phyloP scores from a whole-genome alignment of 1,140 invertebrate species.

The Zaprionus tsacasi region DNA sequence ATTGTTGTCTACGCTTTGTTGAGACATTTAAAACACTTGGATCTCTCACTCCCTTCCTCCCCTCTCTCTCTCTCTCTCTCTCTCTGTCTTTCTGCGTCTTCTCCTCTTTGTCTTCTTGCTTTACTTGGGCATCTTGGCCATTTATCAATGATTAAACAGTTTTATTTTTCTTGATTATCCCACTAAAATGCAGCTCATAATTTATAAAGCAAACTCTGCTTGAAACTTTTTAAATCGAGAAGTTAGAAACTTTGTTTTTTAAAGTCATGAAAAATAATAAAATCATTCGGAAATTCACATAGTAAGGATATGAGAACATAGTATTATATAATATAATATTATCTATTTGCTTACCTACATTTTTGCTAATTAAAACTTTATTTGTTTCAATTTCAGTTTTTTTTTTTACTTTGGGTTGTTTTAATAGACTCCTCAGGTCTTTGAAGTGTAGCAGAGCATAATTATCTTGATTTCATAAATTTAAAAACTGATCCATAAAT shows the following conservation, averaged over 20 bases:
- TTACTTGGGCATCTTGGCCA: conserved; percentile 6
- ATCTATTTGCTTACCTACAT: no score
- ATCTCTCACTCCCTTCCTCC: neutral
- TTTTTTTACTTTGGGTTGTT: neutral
- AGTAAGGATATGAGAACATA: no score
- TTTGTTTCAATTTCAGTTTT: neutral
- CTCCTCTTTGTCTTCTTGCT: neutral
- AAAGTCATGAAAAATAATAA: neutral
- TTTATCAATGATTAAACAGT: conserved; percentile 51
- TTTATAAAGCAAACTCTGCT: conserved; percentile 8
- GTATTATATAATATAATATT: no score
- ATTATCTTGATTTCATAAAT: neutral
- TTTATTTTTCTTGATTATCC: conserved; percentile 40
- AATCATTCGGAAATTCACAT: no score
- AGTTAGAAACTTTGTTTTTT: neutral
- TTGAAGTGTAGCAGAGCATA: neutral
- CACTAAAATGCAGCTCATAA: conserved; percentile 29
- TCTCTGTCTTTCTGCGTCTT: neutral
- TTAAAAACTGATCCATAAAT: neutral
- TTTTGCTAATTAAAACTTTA: no score
- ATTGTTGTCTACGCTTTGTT: conserved; percentile 40
- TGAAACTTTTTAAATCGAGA: conserved; percentile 9
- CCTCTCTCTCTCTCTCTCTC: neutral
- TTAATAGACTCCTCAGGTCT: neutral
- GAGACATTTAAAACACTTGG: conserved; percentile 49